These are phyloP conservation scores for Urocolius indicus DNA, from an alignment of 2,113 vertebrate genomes.

Conservation along the genomic window DNA sequence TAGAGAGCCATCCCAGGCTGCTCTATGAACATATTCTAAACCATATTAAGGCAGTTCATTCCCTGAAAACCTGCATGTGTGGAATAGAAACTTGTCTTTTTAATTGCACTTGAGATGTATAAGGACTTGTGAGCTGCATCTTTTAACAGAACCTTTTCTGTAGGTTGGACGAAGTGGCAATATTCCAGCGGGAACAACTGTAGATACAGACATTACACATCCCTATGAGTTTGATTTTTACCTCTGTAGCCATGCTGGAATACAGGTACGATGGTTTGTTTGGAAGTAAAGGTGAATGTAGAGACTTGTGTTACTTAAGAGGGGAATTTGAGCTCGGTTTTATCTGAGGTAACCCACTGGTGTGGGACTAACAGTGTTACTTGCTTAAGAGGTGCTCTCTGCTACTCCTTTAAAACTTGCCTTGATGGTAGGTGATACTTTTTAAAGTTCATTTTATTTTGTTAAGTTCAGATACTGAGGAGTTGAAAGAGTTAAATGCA, in stretches of 20 bases:
- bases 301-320: background rate
- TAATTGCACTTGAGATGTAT: background rate
- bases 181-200: slow-evolving; percentile 98
- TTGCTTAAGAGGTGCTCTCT: background rate
- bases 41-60: background rate
- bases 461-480: background rate
- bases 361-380: background rate
- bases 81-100: background rate
- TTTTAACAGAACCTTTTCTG: background rate
- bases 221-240: slow-evolving; percentile 99
- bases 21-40: background rate
- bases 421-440: background rate
- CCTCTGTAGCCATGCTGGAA: slow-evolving; percentile 99
- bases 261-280: slow-evolving; percentile 86
- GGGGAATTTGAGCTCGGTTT: background rate
- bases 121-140: background rate
- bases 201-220: slow-evolving; percentile 97
- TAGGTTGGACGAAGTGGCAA: slow-evolving; percentile 98
- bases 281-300: background rate
- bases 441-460: background rate
- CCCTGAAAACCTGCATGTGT: background rate
- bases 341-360: background rate
- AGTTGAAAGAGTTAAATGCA: background rate
- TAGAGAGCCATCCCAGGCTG: background rate
- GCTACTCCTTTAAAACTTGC: background rate